Evolutionary conservation across 2,797 vertebrate genomes (phyloP).

Genomic region (Peromyscus aztecus): DNA sequence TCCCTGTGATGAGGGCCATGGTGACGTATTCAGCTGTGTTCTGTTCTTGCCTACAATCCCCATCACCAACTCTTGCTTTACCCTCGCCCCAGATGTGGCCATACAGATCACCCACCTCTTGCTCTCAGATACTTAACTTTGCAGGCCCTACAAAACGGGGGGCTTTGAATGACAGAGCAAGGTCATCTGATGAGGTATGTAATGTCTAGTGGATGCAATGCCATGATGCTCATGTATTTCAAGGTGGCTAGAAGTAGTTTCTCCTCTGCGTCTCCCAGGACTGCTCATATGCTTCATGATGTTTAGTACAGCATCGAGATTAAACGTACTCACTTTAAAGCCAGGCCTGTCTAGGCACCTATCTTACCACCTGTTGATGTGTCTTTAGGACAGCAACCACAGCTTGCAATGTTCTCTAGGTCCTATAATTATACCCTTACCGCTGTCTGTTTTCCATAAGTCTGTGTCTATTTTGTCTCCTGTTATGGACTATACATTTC

Average conservation of each 20-base stretch:
- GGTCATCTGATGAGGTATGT: not conserved
- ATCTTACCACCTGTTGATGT: not conserved
- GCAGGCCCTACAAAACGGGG: not conserved
- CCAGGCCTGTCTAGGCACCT: not conserved
- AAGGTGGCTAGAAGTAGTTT: not conserved
- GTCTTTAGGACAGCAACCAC: not conserved
- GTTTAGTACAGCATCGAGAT: not conserved
- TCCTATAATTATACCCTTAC: not conserved
- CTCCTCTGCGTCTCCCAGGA: not conserved
- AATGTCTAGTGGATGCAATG: not conserved
- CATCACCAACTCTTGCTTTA: not conserved
- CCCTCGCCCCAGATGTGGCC: not conserved
- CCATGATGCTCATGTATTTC: not conserved
- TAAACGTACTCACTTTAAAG: not conserved
- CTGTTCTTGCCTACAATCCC: not conserved
- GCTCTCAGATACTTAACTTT: not conserved
- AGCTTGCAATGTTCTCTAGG: not conserved
- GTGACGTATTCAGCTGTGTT: not conserved
- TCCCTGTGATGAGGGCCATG: not conserved
- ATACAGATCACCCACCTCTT: not conserved
- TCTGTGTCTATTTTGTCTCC: not conserved
- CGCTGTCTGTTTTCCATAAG: constrained; percentile 8
- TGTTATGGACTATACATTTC: not conserved
- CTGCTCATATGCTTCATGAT: not conserved
- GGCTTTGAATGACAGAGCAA: not conserved